These are phyloP conservation scores for Lophochroa leadbeateri DNA, from an alignment of 2,113 vertebrate genomes.

Conservation along the genomic window DNA sequence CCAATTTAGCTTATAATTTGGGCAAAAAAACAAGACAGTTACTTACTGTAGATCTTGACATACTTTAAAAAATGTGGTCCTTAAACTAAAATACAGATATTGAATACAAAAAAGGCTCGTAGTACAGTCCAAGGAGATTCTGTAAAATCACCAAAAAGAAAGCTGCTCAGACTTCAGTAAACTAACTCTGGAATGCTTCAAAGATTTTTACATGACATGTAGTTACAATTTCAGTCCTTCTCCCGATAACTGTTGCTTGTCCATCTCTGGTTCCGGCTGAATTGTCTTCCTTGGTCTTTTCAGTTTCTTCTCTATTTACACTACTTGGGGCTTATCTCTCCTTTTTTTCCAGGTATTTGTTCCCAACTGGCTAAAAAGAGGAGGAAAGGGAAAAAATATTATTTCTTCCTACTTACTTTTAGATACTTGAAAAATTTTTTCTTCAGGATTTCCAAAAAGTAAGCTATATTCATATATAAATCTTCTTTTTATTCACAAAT, in stretches of 20 bases:
- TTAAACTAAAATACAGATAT: background rate
- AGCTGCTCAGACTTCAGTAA: background rate
- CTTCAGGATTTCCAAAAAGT: background rate
- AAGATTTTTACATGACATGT: background rate
- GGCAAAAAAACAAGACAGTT: background rate
- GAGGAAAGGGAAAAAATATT: background rate
- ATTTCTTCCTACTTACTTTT: background rate
- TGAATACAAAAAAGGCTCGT: background rate
- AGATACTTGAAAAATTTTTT: background rate
- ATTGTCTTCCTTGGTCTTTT: background rate
- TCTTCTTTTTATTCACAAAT: background rate
- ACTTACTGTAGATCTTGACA: background rate
- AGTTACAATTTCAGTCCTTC: background rate
- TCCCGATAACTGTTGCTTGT: background rate
- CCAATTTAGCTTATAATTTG: background rate
- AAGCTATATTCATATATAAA: background rate
- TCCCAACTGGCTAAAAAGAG: background rate
- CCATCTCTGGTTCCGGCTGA: background rate
- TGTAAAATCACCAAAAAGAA: background rate
- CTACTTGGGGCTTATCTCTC: background rate
- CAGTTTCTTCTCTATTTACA: background rate
- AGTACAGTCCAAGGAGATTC: background rate
- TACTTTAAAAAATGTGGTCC: background rate
- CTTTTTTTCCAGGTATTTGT: background rate
- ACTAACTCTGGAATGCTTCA: background rate